These are phyloP conservation scores for Corydoras sp. DNA, from an alignment of 2,113 vertebrate genomes.

Conservation along the genomic window DNA sequence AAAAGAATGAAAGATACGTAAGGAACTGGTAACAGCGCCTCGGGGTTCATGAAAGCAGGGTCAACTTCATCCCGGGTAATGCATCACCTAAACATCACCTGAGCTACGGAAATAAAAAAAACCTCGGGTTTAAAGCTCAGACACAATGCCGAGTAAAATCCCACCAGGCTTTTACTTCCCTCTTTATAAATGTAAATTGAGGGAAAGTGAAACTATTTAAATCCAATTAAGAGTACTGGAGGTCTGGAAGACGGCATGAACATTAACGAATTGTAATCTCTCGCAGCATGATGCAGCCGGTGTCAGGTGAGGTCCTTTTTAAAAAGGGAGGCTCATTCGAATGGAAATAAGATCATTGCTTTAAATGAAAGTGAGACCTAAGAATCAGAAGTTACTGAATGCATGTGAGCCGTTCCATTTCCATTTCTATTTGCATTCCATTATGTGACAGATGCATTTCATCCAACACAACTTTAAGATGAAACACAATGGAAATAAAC, in stretches of 20 bases:
- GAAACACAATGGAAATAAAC: too few species aligned
- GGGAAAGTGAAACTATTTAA: neutral
- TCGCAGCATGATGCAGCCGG: neutral
- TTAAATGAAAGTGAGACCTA: too few species aligned
- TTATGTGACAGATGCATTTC: too few species aligned
- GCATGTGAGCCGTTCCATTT: too few species aligned
- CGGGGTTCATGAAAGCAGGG: neutral
- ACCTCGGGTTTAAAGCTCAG: neutral
- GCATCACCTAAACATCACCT: neutral
- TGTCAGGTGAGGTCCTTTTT: neutral
- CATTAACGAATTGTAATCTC: neutral
- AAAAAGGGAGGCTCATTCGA: neutral
- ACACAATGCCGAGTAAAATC: neutral
- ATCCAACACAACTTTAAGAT: too few species aligned
- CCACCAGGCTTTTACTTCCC: neutral
- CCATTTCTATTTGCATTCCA: too few species aligned
- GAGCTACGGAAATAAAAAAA: neutral
- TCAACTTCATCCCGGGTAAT: neutral
- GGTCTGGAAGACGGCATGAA: too few species aligned
- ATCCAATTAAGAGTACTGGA: neutral
- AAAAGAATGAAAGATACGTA: neutral
- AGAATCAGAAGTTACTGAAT: too few species aligned
- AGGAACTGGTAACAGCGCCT: conserved; percentile 7
- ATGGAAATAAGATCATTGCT: too few species aligned
- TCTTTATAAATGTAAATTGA: neutral